Conservation (phyloP, 2,888 invertebrate genomes). For the Tribolium freemani region DNA sequence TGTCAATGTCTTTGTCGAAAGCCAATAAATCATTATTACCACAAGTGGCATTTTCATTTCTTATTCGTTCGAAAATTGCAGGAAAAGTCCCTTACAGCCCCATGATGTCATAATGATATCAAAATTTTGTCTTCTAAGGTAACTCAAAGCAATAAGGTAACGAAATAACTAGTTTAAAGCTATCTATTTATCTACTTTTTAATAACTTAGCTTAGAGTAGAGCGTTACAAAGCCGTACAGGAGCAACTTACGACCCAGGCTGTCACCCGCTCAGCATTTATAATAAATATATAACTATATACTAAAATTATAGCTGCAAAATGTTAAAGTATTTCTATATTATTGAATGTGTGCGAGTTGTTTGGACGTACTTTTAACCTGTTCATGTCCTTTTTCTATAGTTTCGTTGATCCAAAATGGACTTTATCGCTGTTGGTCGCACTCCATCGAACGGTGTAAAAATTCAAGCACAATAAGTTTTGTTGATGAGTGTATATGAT, state of each 20-base stretch:
- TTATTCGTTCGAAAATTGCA: not conserved
- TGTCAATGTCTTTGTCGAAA: slow-evolving; percentile 11
- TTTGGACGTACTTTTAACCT: slow-evolving; percentile 58
- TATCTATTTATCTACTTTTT: slow-evolving; percentile 65
- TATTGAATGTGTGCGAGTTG: slow-evolving; percentile 63
- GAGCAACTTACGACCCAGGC: slow-evolving; percentile 67
- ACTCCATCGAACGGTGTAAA: slow-evolving; percentile 60
- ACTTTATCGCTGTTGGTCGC: slow-evolving; percentile 65
- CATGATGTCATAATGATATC: slow-evolving; percentile 56
- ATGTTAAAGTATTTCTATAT: slow-evolving; percentile 67
- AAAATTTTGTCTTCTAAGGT: slow-evolving; percentile 68
- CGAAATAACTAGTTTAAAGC: slow-evolving; percentile 65
- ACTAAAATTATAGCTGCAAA: slow-evolving; percentile 63
- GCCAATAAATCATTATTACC: slow-evolving; percentile 9
- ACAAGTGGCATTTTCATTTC: slow-evolving; percentile 17
- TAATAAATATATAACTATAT: slow-evolving; percentile 60
- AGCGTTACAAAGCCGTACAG: slow-evolving; percentile 58
- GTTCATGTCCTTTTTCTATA: slow-evolving; percentile 63
- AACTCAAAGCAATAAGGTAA: slow-evolving; percentile 69
- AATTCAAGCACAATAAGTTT: slow-evolving; percentile 49
- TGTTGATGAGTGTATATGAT: slow-evolving; percentile 8
- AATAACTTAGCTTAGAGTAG: slow-evolving; percentile 59
- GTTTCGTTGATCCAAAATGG: slow-evolving; percentile 58
- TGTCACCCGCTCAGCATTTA: slow-evolving; percentile 69
- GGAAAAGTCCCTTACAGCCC: slow-evolving; percentile 47